phyloP scores from a whole-genome alignment of 92 coral and sea anemone genomes.

The Siderastrea radians region DNA sequence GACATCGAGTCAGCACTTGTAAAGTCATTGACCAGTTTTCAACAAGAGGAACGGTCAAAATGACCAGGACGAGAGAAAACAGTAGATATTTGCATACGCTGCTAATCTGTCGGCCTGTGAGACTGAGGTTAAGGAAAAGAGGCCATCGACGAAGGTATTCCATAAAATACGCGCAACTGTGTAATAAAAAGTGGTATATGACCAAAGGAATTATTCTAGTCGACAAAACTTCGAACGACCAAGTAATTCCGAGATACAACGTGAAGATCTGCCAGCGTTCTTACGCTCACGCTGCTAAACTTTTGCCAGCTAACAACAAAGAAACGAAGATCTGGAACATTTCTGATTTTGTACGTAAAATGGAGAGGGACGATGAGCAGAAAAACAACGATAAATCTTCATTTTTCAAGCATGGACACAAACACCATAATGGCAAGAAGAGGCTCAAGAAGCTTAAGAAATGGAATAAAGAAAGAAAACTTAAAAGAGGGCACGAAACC shows the following conservation, averaged over 20 bases:
- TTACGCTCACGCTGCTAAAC: slow-evolving; percentile 43
- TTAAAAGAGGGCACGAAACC: not conserved
- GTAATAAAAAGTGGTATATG: slow-evolving; percentile 76
- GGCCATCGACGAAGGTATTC: slow-evolving; percentile 31
- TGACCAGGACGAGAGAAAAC: slow-evolving; percentile 47
- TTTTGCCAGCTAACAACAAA: slow-evolving; percentile 5
- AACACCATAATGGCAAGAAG: not conserved
- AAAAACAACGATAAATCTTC: not conserved
- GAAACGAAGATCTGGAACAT: slow-evolving; percentile 41
- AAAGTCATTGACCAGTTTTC: slow-evolving; percentile 73
- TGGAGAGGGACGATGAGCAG: slow-evolving; percentile 11
- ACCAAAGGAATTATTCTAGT: slow-evolving; percentile 73
- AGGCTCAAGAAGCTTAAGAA: slow-evolving; percentile 13
- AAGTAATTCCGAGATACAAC: slow-evolving; percentile 40
- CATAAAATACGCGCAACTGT: slow-evolving; percentile 69
- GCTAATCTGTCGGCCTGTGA: slow-evolving; percentile 76
- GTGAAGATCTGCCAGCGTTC: slow-evolving; percentile 75
- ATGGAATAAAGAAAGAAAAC: slow-evolving; percentile 18
- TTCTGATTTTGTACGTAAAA: slow-evolving; percentile 6
- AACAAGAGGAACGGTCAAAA: slow-evolving; percentile 82
- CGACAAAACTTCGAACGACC: slow-evolving; percentile 12
- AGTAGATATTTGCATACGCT: slow-evolving; percentile 73
- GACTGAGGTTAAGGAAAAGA: slow-evolving; percentile 52
- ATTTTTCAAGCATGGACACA: slow-evolving; percentile 3
- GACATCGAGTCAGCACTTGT: slow-evolving; percentile 78